Percentiles rank a stretch among this genome's conserved stretches.
These are phyloP conservation scores for Heliconius nattereri DNA, from an alignment of 1,140 invertebrate species.

Conservation along the genomic window DNA sequence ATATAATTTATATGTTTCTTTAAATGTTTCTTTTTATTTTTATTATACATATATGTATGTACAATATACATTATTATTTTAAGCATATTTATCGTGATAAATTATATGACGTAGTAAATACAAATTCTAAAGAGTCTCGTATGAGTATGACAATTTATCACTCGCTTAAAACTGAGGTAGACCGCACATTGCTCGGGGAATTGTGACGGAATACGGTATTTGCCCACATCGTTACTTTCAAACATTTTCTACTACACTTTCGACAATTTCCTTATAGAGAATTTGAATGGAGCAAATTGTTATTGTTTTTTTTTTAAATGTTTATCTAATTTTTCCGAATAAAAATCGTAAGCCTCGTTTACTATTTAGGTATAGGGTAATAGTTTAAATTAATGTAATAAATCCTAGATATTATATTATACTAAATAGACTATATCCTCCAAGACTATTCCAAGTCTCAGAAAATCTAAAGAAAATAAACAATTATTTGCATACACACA, in stretches of 20 bases:
- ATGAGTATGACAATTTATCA: slow-evolving; percentile 35
- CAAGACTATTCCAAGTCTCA: no score
- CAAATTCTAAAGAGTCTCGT: not conserved
- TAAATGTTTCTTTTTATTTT: no score
- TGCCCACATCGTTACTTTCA: slow-evolving; percentile 57
- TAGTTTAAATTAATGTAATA: no score
- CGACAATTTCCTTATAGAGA: slow-evolving; percentile 32
- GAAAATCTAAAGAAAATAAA: no score
- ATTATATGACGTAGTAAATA: not conserved
- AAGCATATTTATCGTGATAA: not conserved
- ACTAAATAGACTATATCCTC: no score
- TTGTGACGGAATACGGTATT: slow-evolving; percentile 60
- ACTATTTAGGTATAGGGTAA: no score
- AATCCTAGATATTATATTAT: no score
- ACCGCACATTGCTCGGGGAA: slow-evolving; percentile 61
- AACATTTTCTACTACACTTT: slow-evolving; percentile 55
- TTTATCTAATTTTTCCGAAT: no score
- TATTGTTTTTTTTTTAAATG: slow-evolving; percentile 12
- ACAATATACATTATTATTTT: not conserved
- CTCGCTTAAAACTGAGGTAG: slow-evolving; percentile 47
- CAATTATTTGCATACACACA: no score
- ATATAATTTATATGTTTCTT: no score
- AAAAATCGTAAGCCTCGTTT: no score
- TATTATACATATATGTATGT: no score
- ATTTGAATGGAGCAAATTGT: not conserved